Evolutionary conservation across 2,113 vertebrate species (phyloP).

Genomic region (Urocitellus parryii): DNA sequence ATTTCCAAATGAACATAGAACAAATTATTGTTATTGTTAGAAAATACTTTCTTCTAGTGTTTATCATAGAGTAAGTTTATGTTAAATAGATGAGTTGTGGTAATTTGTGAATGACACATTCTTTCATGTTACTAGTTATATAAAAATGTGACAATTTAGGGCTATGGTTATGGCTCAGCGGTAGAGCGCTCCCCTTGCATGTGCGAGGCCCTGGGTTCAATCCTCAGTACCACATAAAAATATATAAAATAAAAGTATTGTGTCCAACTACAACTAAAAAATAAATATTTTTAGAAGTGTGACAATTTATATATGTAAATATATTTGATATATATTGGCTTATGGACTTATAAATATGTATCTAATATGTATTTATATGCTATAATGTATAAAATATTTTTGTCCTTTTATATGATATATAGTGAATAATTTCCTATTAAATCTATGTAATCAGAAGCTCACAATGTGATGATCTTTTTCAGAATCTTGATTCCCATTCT

Average conservation of each 20-base stretch:
- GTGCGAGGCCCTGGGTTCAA: too few species aligned
- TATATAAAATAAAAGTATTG: too few species aligned
- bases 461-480: constrained; percentile 83
- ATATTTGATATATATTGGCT: neutral
- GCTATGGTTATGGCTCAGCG: too few species aligned
- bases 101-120: neutral
- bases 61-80: constrained; percentile 8
- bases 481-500: constrained; percentile 84
- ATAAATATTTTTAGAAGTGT: neutral
- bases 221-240: too few species aligned
- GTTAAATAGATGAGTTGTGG: neutral
- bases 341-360: neutral
- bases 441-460: constrained; percentile 83
- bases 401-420: constrained; percentile 20
- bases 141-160: neutral
- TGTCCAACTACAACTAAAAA: too few species aligned
- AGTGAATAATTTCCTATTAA: constrained; percentile 83
- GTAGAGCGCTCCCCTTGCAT: too few species aligned
- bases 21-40: neutral
- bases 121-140: neutral
- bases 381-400: neutral
- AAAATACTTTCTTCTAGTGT: neutral
- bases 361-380: neutral
- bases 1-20: neutral
- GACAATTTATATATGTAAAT: neutral